These are phyloP conservation scores for Dusona sp. DNA, from an alignment of 2,888 invertebrate genomes.

Conservation along the genomic window DNA sequence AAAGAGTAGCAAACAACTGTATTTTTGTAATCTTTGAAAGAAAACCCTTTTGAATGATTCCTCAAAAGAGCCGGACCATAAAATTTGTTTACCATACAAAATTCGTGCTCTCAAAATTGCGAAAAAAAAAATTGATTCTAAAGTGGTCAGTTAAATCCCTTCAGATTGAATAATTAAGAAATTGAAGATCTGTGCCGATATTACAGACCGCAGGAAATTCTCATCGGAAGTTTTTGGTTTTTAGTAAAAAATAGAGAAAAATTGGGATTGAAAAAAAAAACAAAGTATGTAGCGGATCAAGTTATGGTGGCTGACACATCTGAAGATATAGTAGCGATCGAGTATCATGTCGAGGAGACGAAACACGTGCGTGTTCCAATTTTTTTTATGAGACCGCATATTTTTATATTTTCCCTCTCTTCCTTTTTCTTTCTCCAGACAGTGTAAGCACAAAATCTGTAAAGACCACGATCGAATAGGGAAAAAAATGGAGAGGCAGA, in stretches of 20 bases:
- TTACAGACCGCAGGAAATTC: too few relatives aligned
- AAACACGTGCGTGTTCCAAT: slow-evolving; percentile 55
- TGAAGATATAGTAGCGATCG: slow-evolving; percentile 1
- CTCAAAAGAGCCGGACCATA: not conserved
- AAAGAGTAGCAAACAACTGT: too few relatives aligned
- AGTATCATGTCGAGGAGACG: slow-evolving; percentile 24
- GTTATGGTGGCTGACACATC: not conserved
- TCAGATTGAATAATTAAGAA: too few relatives aligned
- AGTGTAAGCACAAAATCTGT: slow-evolving; percentile 13
- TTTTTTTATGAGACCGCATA: slow-evolving; percentile 30
- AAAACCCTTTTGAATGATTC: not conserved
- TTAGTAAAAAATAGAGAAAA: not conserved
- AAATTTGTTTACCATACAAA: too few relatives aligned
- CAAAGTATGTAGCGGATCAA: not conserved
- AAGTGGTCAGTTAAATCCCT: too few relatives aligned
- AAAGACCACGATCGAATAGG: slow-evolving; percentile 27
- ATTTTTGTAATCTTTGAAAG: too few relatives aligned
- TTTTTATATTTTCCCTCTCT: not conserved
- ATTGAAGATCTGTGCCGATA: too few relatives aligned
- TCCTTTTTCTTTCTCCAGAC: not conserved
- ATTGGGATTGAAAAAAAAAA: not conserved
- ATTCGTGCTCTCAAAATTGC: too few relatives aligned
- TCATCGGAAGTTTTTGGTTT: too few relatives aligned
- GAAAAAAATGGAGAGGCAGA: slow-evolving; percentile 15
- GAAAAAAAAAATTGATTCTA: too few relatives aligned